These are phyloP conservation scores for Galeruca laticollis DNA, from an alignment of 2,888 invertebrate genomes.

Conservation along the genomic window DNA sequence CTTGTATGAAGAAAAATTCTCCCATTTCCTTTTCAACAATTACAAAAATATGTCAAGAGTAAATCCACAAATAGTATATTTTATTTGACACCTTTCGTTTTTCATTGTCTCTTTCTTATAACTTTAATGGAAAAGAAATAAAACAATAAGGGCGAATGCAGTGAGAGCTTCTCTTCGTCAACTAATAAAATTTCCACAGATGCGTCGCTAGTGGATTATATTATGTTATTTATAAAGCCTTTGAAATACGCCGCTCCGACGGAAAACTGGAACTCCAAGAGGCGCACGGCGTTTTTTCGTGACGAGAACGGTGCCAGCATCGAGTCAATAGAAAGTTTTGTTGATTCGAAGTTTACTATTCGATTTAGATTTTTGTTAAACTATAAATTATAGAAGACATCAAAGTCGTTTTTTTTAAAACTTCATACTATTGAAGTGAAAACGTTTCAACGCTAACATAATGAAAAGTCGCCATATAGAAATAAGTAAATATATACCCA, in stretches of 20 bases:
- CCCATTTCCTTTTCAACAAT: no score
- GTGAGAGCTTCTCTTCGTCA: slow-evolving; percentile 55
- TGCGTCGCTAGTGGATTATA: slow-evolving; percentile 63
- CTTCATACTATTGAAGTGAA: background rate
- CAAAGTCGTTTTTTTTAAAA: background rate
- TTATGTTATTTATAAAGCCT: slow-evolving; percentile 65
- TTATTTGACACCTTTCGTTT: background rate
- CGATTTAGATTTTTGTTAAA: background rate
- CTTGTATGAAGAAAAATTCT: no score
- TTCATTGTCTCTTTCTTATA: background rate
- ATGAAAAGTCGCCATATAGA: no score
- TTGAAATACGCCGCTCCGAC: slow-evolving; percentile 56
- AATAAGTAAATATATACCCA: no score
- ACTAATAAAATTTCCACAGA: slow-evolving; percentile 65
- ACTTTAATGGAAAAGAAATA: slow-evolving; percentile 11
- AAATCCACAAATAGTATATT: background rate
- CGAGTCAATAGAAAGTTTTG: background rate
- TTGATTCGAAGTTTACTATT: background rate
- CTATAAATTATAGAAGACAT: slow-evolving; percentile 7
- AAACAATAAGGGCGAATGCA: slow-evolving; percentile 17
- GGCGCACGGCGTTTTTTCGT: slow-evolving; percentile 43
- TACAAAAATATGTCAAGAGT: background rate
- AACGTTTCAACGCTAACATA: no score
- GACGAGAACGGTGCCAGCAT: slow-evolving; percentile 23
- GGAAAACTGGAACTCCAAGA: slow-evolving; percentile 25